Evolutionary conservation across 2,113 vertebrate species (phyloP), one percentile per base, ranked within the genome.

Genomic region (Bagarius yarrelli): DNA sequence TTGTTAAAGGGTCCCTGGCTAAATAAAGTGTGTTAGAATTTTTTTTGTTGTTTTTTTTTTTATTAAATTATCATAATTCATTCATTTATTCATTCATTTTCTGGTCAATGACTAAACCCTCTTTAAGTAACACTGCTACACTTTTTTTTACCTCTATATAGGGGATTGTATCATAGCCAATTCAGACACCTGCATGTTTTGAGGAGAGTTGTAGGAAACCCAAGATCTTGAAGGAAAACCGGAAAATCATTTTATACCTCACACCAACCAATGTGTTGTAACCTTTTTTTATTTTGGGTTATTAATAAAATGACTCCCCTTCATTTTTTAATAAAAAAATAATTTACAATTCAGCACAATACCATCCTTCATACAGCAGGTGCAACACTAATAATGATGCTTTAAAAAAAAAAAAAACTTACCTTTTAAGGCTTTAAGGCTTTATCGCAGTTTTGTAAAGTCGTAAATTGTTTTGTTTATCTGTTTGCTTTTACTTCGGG

Each of bases 391-490:
- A 63, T 27, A 61, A 9, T 25, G 74, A 47, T 16, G 23, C 34
- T 36, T 12, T 25, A 19, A n/a, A n/a, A n/a, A n/a, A n/a, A n/a
- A n/a, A n/a, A n/a, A n/a, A n/a, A 69, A 30, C 81, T 83, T 83
- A 83, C 81, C 84, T 85, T 59, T 44, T 50, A 30, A 59, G 34
- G 57, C 81, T 59, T 44, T 50, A 30, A 59, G 34, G 57, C 81
- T 81, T 67, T 66, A 74, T 63, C 18, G 21, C 12, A 60, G 73
- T 8, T 55, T 63, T 77, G 47, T 72, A 50, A 52, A 30, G 44
- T 1, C 5, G 56, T 32, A 50, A 11, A 30, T 23, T 52, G 32
- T 36, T 77, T 76, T 50, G 16, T 55, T 47, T 16, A 5, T 52
- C 53, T 73, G 44, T 63, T 34, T 66, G 61, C 11, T 60, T 80